Conservation (phyloP, 1,140 invertebrate species). For the Aphelinus atriplicis region DNA sequence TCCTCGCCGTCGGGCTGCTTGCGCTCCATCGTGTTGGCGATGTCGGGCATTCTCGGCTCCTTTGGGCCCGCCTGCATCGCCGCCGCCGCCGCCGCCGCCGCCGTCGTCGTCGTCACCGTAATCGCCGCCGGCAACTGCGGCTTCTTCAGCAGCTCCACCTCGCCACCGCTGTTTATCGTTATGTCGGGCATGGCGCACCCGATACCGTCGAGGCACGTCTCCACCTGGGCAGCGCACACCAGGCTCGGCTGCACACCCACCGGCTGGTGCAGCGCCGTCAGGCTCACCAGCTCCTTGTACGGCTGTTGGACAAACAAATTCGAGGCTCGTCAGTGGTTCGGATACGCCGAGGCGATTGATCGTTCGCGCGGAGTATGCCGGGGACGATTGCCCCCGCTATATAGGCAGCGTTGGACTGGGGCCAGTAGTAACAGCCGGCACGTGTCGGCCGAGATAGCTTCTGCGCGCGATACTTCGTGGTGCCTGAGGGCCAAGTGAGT, state of each 20-base stretch:
- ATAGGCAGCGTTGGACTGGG: neutral
- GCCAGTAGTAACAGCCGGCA: neutral
- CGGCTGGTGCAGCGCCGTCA: neutral
- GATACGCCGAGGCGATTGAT: neutral
- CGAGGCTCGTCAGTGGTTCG: neutral
- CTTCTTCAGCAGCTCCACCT: slow-evolving; percentile 39
- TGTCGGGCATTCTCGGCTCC: slow-evolving; percentile 50
- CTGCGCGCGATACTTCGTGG: too few species aligned
- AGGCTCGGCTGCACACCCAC: neutral
- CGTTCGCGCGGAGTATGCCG: too few species aligned
- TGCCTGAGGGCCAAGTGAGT: too few species aligned
- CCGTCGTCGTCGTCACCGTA: neutral
- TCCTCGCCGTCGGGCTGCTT: slow-evolving; percentile 64
- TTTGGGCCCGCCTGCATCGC: neutral
- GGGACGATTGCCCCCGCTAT: too few species aligned
- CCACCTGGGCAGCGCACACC: slow-evolving; percentile 57
- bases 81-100: neutral
- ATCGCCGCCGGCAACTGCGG: slow-evolving; percentile 11
- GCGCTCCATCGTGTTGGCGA: slow-evolving; percentile 59
- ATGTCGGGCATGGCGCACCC: slow-evolving; percentile 59
- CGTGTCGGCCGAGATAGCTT: too few species aligned
- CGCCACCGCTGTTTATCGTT: slow-evolving; percentile 49
- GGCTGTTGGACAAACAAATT: slow-evolving; percentile 29
- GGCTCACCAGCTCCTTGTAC: slow-evolving; percentile 30
- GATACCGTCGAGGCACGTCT: slow-evolving; percentile 50